These are phyloP conservation scores for Anoplophora glabripennis DNA, from an alignment of 1,140 invertebrate species.

Conservation along the genomic window DNA sequence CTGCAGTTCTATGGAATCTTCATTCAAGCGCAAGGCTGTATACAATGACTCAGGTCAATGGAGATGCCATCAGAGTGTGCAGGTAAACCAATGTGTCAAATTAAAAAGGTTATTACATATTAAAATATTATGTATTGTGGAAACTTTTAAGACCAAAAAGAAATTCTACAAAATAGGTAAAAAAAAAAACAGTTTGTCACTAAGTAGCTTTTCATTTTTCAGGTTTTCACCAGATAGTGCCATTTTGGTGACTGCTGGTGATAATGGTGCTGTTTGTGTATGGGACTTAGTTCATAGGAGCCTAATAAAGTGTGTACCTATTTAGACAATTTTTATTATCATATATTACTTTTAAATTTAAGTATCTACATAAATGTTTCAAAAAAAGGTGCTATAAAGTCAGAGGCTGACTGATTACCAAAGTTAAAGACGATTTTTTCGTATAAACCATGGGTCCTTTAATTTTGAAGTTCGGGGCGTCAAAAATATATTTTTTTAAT, in stretches of 20 bases:
- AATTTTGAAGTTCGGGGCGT: too few relatives aligned
- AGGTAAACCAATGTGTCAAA: slow-evolving; percentile 46
- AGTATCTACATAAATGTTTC: too few relatives aligned
- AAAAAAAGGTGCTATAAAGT: too few relatives aligned
- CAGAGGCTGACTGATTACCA: too few relatives aligned
- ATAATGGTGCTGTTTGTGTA: slow-evolving; percentile 70
- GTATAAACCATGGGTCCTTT: too few relatives aligned
- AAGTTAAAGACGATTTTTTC: too few relatives aligned
- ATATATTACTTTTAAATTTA: too few relatives aligned
- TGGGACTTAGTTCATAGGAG: slow-evolving; percentile 67
- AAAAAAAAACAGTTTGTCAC: background rate
- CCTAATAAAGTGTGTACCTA: slow-evolving; percentile 56
- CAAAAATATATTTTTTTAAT: too few relatives aligned
- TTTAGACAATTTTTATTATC: too few relatives aligned
- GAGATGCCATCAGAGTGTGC: slow-evolving; percentile 62
- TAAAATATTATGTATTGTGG: background rate
- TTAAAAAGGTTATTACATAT: background rate
- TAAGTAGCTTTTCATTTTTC: slow-evolving; percentile 29
- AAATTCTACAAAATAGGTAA: too few relatives aligned
- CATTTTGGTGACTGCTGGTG: slow-evolving; percentile 66
- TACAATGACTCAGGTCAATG: slow-evolving; percentile 63
- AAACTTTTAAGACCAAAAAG: too few relatives aligned
- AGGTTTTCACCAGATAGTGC: slow-evolving; percentile 66
- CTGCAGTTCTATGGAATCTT: slow-evolving; percentile 68
- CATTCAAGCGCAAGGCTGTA: slow-evolving; percentile 60